A percentile compares a stretch with the other conserved stretches of the same genome.
These are phyloP conservation scores for Heliconius ethilla DNA, from an alignment of 2,888 invertebrate species.

Conservation along the genomic window DNA sequence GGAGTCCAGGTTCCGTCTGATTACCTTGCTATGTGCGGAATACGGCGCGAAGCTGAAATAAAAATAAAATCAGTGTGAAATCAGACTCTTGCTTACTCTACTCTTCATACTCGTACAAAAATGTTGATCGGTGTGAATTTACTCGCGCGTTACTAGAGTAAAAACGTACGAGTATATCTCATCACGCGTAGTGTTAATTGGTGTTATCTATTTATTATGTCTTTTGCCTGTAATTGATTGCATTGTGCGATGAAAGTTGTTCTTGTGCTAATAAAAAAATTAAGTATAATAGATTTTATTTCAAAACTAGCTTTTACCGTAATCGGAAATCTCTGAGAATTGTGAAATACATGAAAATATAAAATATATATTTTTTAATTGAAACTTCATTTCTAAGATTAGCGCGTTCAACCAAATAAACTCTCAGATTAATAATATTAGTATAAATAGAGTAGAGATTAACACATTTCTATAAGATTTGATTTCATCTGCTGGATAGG, in stretches of 20 bases:
- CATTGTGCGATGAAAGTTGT: slow-evolving; percentile 4
- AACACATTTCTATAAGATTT: too few relatives aligned
- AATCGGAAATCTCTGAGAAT: not conserved
- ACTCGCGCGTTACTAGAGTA: slow-evolving; percentile 20
- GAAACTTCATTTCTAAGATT: too few relatives aligned
- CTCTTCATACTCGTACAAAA: not conserved
- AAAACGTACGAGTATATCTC: slow-evolving; percentile 9
- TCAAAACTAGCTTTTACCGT: too few relatives aligned
- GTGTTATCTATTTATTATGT: slow-evolving; percentile 21
- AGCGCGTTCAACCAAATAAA: too few relatives aligned
- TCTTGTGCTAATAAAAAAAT: not conserved
- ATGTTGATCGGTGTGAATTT: not conserved
- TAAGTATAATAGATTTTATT: too few relatives aligned
- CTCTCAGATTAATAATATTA: too few relatives aligned
- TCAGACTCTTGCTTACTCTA: not conserved
- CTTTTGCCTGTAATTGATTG: slow-evolving; percentile 21
- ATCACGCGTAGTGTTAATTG: slow-evolving; percentile 23
- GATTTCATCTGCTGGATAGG: too few relatives aligned
- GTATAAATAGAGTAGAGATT: too few relatives aligned
- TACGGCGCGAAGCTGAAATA: not conserved
- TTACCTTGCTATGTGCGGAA: too few relatives aligned
- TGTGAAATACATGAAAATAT: too few relatives aligned
- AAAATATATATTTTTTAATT: too few relatives aligned
- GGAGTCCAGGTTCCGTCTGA: not conserved
- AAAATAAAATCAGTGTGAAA: not conserved